Evolutionary conservation across 2,797 vertebrate genomes (phyloP).

Genomic region (Bothrops alternatus): DNA sequence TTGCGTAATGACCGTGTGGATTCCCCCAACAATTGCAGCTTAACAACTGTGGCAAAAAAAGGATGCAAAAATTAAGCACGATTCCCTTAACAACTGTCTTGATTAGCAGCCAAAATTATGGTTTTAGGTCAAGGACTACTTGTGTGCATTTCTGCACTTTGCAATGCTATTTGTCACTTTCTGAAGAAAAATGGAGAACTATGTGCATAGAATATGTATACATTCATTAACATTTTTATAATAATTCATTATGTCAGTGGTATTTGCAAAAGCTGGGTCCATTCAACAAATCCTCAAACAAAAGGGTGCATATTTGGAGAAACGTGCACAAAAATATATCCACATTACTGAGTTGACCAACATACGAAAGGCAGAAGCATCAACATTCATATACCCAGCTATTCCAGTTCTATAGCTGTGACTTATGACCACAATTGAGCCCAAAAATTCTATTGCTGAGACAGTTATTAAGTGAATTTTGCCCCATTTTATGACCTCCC

Average conservation of each 20-base stretch:
- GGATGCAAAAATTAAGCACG: too few relatives aligned
- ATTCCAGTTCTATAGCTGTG: not conserved
- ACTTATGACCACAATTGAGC: too few relatives aligned
- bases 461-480: too few relatives aligned
- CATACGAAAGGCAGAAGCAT: not conserved
- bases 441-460: too few relatives aligned
- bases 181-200: not conserved
- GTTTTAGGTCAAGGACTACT: too few relatives aligned
- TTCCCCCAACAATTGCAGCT: too few relatives aligned
- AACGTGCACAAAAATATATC: not conserved
- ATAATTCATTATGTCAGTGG: not conserved
- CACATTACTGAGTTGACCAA: not conserved
- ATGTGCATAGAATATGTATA: not conserved
- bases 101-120: too few relatives aligned
- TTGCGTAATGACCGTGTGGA: too few relatives aligned
- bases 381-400: not conserved
- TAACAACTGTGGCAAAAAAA: too few relatives aligned
- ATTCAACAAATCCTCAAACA: not conserved
- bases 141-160: not conserved
- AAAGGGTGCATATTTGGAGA: not conserved
- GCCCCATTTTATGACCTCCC: too few relatives aligned
- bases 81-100: too few relatives aligned
- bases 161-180: not conserved
- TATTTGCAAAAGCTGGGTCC: not conserved
- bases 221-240: not conserved